phyloP scores from a whole-genome alignment of 2,797 vertebrate species.

The Sebastes miniatus region DNA sequence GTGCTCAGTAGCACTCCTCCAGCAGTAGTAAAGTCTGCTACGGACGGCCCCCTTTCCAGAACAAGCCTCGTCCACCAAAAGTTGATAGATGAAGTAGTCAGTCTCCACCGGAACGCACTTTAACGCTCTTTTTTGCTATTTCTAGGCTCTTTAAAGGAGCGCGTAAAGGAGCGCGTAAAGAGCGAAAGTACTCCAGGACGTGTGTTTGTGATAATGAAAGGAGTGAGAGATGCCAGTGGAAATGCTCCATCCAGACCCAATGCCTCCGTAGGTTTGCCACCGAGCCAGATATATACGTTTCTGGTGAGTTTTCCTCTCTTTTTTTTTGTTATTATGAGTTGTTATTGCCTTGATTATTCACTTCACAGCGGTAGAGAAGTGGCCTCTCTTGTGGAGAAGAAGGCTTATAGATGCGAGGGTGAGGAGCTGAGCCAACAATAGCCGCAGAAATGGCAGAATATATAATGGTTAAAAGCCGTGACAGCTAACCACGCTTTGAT shows the following conservation, averaged over 20 bases:
- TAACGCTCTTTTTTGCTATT: background rate
- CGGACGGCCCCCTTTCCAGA: conserved; percentile 70
- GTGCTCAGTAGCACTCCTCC: conserved; percentile 70
- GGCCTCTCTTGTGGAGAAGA: too few species aligned
- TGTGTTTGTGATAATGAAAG: conserved; percentile 47
- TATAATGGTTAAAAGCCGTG: conserved; percentile 45
- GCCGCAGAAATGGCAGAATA: conserved; percentile 26
- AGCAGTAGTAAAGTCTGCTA: conserved; percentile 76
- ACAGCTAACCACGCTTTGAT: conserved; percentile 57
- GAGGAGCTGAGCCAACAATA: conserved; percentile 27
- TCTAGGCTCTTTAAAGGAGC: background rate
- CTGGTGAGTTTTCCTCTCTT: conserved; percentile 71
- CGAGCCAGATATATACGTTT: conserved; percentile 60
- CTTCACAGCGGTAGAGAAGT: background rate
- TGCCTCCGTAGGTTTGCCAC: conserved; percentile 81
- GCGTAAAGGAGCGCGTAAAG: background rate
- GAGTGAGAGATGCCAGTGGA: conserved; percentile 75
- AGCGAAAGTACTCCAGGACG: conserved; percentile 13
- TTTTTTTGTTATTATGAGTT: background rate
- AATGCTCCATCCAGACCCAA: conserved; percentile 76
- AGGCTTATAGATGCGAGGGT: background rate
- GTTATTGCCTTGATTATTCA: too few species aligned
- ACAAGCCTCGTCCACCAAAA: conserved; percentile 66
- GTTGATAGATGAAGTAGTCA: conserved; percentile 51
- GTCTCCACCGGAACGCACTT: conserved; percentile 5